A percentile compares a stretch with the other conserved stretches of the same genome.
These are phyloP conservation scores for Gallinago solitaria DNA, from an alignment of 2,797 vertebrate species.

Conservation along the genomic window DNA sequence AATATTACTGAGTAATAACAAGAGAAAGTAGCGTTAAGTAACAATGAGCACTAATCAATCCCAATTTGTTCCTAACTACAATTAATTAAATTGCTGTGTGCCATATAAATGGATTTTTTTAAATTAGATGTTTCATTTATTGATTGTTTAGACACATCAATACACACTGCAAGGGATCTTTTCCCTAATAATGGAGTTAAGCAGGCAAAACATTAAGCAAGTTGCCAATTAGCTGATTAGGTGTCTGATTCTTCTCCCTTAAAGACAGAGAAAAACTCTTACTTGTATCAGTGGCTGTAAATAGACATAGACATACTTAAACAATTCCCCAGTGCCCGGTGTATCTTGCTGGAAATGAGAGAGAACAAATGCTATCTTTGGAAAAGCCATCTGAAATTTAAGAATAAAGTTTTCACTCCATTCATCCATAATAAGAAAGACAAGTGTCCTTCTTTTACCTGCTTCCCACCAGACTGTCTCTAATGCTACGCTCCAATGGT, in stretches of 20 bases:
- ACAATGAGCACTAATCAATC: constrained; percentile 48
- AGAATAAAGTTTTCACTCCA: neutral
- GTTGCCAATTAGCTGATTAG: neutral
- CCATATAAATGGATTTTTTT: neutral
- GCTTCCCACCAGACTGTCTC: neutral
- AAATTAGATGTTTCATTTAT: constrained; percentile 42
- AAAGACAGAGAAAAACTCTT: neutral
- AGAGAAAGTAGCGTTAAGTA: constrained; percentile 12
- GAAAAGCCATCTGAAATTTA: neutral
- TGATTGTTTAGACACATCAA: constrained; percentile 41
- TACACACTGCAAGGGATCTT: neutral
- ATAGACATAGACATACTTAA: accelerated
- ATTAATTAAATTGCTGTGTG: constrained; percentile 37
- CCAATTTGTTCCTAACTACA: constrained; percentile 33
- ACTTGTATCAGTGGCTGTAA: neutral
- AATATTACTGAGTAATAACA: neutral
- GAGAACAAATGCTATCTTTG: neutral
- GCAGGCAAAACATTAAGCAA: neutral
- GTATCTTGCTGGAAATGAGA: neutral
- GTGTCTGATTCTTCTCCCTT: neutral
- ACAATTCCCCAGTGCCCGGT: neutral
- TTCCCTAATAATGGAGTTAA: constrained; percentile 17
- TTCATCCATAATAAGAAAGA: neutral
- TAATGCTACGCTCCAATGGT: neutral
- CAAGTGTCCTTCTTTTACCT: neutral